Evolutionary conservation across 2,113 vertebrate species (phyloP).

Genomic region (Melozone crissalis): DNA sequence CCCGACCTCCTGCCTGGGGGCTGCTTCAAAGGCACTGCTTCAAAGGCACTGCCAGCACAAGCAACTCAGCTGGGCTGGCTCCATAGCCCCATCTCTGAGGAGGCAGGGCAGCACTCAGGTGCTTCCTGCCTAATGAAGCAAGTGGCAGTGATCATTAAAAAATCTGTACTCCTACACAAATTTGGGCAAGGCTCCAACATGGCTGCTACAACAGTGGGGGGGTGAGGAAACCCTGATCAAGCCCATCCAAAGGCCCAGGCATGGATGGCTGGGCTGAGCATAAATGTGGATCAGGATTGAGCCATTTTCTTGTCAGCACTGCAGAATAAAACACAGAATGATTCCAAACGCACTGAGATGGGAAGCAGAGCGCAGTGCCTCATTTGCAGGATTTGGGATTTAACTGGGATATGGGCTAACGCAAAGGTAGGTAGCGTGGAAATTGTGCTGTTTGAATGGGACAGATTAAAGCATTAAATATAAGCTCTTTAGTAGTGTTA

Average conservation of each 20-base stretch:
- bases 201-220: background rate
- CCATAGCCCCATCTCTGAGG: background rate
- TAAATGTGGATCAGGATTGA: background rate
- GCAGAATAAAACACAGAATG: background rate
- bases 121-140: background rate
- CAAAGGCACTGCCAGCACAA: background rate
- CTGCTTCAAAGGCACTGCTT: background rate
- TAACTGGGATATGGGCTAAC: background rate
- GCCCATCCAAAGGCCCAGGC: background rate
- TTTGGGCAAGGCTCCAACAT: background rate
- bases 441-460: constrained; percentile 30
- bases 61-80: background rate
- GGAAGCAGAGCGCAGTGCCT: background rate
- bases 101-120: background rate
- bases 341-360: background rate
- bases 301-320: background rate
- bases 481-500: constrained; percentile 50
- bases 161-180: background rate
- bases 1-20: background rate
- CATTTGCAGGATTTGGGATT: constrained; percentile 33
- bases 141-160: background rate
- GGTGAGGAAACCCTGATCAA: background rate
- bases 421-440: background rate
- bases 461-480: constrained; percentile 58
- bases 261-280: background rate